Conservation (phyloP, 2,113 vertebrate species). For the Pleuronectes platessa region DNA sequence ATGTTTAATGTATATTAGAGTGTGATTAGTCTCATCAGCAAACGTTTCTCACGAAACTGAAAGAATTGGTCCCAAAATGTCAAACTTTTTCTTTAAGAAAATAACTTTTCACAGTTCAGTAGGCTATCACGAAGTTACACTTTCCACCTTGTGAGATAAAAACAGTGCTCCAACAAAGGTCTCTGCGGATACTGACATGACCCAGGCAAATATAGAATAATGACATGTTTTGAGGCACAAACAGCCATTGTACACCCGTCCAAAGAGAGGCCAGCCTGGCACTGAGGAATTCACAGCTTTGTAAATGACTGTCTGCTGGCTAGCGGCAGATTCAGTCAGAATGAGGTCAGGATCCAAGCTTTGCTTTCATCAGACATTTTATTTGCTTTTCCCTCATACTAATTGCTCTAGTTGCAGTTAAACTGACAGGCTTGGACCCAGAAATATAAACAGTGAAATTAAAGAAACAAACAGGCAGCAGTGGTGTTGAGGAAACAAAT, state of each 20-base stretch:
- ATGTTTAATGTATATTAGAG: no score
- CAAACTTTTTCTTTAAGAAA: no score
- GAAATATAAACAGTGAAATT: conserved; percentile 71
- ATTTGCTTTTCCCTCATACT: conserved; percentile 66
- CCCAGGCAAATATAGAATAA: conserved; percentile 76
- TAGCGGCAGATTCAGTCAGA: conserved; percentile 36
- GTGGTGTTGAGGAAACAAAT: conserved; percentile 53
- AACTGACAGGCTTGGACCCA: conserved; percentile 60
- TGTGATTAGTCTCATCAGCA: no score
- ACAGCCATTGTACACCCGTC: conserved; percentile 69
- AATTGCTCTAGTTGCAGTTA: conserved; percentile 63
- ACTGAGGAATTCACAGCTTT: conserved; percentile 71
- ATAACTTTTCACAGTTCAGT: no score
- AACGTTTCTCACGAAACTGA: no score
- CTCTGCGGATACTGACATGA: conserved; percentile 50
- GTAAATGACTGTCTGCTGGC: conserved; percentile 41
- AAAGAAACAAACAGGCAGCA: conserved; percentile 65
- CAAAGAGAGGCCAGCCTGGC: conserved; percentile 57
- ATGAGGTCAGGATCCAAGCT: conserved; percentile 55
- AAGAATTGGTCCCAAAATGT: neutral
- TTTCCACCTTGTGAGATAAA: neutral
- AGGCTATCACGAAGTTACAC: neutral
- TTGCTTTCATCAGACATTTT: conserved; percentile 67
- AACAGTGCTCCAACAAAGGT: conserved; percentile 53
- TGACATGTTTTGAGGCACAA: conserved; percentile 73